Conservation (phyloP, 2,113 vertebrate genomes). For the Rissa tridactyla region DNA sequence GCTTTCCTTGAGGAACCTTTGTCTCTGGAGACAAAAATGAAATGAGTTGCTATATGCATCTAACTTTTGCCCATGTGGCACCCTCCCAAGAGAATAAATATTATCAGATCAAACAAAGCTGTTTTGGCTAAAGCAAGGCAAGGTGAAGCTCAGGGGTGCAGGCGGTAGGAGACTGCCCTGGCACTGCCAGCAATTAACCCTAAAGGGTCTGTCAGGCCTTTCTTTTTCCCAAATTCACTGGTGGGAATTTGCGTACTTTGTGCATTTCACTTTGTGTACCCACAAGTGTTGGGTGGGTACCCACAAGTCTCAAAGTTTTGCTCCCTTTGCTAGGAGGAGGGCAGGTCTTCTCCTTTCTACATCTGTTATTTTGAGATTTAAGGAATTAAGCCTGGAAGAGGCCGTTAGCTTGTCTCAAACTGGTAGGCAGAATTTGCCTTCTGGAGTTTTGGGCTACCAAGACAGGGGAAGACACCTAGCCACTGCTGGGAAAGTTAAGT, state of each 20-base stretch:
- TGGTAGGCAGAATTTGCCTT: not conserved
- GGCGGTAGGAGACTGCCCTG: not conserved
- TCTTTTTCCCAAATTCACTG: not conserved
- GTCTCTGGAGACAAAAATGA: conserved; percentile 48
- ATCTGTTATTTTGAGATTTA: not conserved
- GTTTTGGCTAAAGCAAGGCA: not conserved
- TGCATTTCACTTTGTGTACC: not conserved
- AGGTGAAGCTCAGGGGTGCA: not conserved
- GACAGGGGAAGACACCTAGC: not conserved
- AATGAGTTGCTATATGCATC: accelerated
- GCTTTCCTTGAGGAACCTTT: not conserved
- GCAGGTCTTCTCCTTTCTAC: not conserved
- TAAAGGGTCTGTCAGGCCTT: not conserved
- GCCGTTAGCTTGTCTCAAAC: not conserved
- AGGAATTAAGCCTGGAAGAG: not conserved
- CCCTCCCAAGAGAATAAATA: not conserved
- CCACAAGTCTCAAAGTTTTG: not conserved
- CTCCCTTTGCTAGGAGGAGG: not conserved
- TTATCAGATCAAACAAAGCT: not conserved
- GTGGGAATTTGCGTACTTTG: no score
- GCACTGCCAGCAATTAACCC: not conserved
- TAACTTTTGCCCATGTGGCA: accelerated
- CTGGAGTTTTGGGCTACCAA: not conserved
- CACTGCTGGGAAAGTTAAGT: not conserved
- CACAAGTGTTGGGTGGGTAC: no score